Base-by-base conservation (phyloP, 1,140 invertebrate species). In the Drosophila funebris region DNA sequence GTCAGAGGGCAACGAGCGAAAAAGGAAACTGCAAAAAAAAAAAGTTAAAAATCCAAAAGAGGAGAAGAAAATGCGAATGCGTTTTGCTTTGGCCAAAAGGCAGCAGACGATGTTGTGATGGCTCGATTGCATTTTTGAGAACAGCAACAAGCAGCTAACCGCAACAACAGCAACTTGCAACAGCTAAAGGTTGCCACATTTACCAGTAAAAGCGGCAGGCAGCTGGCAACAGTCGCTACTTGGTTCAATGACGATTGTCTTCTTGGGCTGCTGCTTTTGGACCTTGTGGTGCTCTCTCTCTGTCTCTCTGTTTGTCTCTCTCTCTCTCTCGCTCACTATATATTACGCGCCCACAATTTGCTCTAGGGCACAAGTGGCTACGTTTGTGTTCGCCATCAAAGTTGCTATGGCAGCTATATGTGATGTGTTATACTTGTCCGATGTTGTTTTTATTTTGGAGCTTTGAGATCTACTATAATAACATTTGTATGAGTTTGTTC, bases 111-210 rank as follows among this genome's bases (percentile, higher is more conserved):
- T 20, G 18, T 11, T n/a, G 43, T 27, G 20, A 29, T 58, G 41
- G 8, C 37, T 57, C 36, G 37, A 41, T 57, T 41, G 53, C 36
- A 43, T 43, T 57, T 20, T 46, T 16, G 29, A 22, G 41, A 46
- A 46, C 43, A 13, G 16, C 57, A 33, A 44, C 41, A 11, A 43
- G 9, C 41, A 64, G 68, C 50, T 41, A 33, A 3, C 16, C 43
- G 5, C 22, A 53, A 4, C 9, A 43, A 16, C 39, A 60, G 18
- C 50, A 39, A 11, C 11, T n/a, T 18, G 41, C 24, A 44, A 46
- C 64, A 75, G 75, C 62, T 63, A 69, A 73, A 74, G 78, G 78
- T 69, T 82, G 78, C 70, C 52, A 78, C 63, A 78, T 69, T 67
- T 5, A 52, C 4, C 43, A 50, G 27, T 8, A 29, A 3, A 20